These are phyloP conservation scores for Malthinus flaveolus DNA, from an alignment of 2,888 invertebrate species.

Conservation along the genomic window DNA sequence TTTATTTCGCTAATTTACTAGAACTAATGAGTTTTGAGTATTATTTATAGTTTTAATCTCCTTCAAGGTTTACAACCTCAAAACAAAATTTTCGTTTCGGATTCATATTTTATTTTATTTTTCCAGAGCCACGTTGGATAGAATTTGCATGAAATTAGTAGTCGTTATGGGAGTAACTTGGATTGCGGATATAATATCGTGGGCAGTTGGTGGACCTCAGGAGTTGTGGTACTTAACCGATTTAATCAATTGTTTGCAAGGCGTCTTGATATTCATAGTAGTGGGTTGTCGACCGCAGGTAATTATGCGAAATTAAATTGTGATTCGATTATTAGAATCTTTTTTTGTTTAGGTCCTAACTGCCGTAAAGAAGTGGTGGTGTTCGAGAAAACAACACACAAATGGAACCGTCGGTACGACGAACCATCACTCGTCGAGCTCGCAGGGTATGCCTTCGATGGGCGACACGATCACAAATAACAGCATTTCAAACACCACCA, in stretches of 20 bases:
- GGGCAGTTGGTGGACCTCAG: conserved; percentile 79
- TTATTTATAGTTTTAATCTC: background rate
- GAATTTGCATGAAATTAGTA: conserved; percentile 85
- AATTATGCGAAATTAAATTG: conserved; percentile 38
- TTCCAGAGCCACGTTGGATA: conserved; percentile 76
- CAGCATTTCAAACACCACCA: conserved; percentile 67
- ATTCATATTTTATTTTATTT: conserved; percentile 15
- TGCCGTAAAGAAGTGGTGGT: conserved; percentile 68
- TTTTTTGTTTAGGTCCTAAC: conserved; percentile 60
- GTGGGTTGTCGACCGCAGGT: conserved; percentile 88
- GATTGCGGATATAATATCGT: conserved; percentile 82
- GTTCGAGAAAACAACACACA: conserved; percentile 43
- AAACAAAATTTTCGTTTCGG: no score
- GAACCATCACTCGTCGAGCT: conserved; percentile 72
- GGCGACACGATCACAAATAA: conserved; percentile 74
- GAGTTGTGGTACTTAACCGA: conserved; percentile 85
- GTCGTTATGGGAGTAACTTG: conserved; percentile 80
- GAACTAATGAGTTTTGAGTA: background rate
- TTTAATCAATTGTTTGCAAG: conserved; percentile 83
- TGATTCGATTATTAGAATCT: background rate
- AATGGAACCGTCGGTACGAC: conserved; percentile 64
- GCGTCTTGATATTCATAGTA: conserved; percentile 86
- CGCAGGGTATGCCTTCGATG: conserved; percentile 81
- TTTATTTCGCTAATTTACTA: background rate
- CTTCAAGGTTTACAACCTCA: background rate